Base-by-base conservation (phyloP, 1,140 invertebrate genomes). In the Drosophila busckii region DNA sequence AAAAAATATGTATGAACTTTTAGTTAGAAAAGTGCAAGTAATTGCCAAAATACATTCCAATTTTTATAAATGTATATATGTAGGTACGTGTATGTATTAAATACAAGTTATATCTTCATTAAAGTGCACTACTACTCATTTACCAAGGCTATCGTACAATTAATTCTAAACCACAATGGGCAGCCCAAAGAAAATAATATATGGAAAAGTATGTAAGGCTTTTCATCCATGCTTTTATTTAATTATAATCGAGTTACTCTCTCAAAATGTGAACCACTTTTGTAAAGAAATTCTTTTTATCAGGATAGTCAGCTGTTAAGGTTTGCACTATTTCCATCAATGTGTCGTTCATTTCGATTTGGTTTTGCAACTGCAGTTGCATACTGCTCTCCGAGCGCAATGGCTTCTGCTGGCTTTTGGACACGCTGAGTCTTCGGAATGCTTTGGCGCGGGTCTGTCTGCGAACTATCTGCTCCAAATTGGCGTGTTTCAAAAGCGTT, bases 401-500 rank as follows among this genome's bases (percentile, higher is more conserved):
- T 1, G 38, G 28, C 29, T 68, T 78, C 1, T 55, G 62, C 13
- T 61, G 46, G 34, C 87, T 88, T 4, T 88, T 65, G 40, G 88
- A 78, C 10, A 66, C 87, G 58, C 88, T 88, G 0, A 92, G 65
- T 13, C 90, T 89, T 12, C 88, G 83, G 32, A 91, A 89, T 10
- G 90, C 84, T 46, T 89, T 89, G 0, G 89, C 87, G 65, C 90
- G 90, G 22, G 89, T 89, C 66, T 93, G 92, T 55, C 90, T 89
- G n/a, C 90, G 87, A 3, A 92, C 83, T 7, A 92, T 83, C 31
- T 89, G 73, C 65, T 92, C 91, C 6, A 92, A 88, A 62, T 91
- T 92, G 87, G 91, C 64, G 41, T 84, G 76, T 25, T 87, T 86
- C 3, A 67, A 41, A 34, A 89, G 88, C 68, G 70, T 69, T 59